phyloP scores from a whole-genome alignment of 1,140 invertebrate genomes.

The Akabosia matsudoensis region DNA sequence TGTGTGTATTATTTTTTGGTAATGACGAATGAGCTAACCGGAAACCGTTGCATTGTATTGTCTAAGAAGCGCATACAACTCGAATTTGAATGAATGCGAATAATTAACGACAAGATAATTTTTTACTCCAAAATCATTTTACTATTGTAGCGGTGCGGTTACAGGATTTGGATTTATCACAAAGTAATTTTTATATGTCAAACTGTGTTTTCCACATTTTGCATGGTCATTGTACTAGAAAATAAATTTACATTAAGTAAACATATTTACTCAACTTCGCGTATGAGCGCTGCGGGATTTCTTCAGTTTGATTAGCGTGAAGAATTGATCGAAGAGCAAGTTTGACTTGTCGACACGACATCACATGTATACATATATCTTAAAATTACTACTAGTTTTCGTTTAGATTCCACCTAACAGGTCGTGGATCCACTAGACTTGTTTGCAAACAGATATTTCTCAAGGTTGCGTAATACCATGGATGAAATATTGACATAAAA shows the following conservation, averaged over 20 bases:
- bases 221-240: neutral
- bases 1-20: no score
- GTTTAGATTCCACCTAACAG: neutral
- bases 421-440: neutral
- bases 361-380: no score
- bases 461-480: neutral
- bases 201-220: neutral
- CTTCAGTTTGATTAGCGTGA: no score
- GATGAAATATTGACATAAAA: neutral
- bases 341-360: no score
- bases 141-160: no score
- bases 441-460: neutral
- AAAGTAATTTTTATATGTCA: neutral
- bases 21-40: no score
- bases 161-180: constrained; percentile 10
- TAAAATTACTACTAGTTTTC: no score
- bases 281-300: neutral
- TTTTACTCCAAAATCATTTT: no score
- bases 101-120: no score
- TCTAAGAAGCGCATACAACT: no score
- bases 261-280: neutral
- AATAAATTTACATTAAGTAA: neutral
- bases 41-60: no score
- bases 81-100: no score
- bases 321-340: neutral